phyloP scores from a whole-genome alignment of 2,797 vertebrate genomes.

The Neoniphon sammara region DNA sequence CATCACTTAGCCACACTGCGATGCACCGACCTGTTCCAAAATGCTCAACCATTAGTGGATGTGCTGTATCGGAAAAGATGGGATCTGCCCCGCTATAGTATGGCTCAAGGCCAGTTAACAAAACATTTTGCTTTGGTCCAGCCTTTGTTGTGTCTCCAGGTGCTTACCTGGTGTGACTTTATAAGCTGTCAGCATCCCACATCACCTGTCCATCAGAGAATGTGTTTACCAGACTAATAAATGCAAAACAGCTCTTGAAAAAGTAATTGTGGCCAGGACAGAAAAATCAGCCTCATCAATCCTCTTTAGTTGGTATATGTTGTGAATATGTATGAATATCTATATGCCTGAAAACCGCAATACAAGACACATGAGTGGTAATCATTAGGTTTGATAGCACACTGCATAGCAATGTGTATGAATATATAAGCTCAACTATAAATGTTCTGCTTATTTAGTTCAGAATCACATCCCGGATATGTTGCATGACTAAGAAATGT shows the following conservation, averaged over 20 bases:
- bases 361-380: background rate
- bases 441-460: background rate
- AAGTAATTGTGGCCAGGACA: too few species aligned
- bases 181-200: background rate
- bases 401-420: background rate
- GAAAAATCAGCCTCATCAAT: too few species aligned
- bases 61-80: background rate
- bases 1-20: conserved; percentile 27
- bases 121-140: background rate
- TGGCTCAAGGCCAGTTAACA: conserved; percentile 1
- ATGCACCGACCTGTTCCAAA: conserved; percentile 30
- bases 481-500: too few species aligned
- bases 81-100: background rate
- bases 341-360: background rate
- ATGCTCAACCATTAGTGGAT: conserved; percentile 7
- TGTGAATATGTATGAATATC: too few species aligned
- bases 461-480: too few species aligned
- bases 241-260: background rate
- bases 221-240: background rate
- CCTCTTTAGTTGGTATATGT: too few species aligned
- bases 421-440: background rate
- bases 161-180: background rate
- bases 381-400: background rate
- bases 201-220: too few species aligned
- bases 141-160: background rate